phyloP scores from a whole-genome alignment of 2,888 invertebrate species.

The Watsonalla binaria region DNA sequence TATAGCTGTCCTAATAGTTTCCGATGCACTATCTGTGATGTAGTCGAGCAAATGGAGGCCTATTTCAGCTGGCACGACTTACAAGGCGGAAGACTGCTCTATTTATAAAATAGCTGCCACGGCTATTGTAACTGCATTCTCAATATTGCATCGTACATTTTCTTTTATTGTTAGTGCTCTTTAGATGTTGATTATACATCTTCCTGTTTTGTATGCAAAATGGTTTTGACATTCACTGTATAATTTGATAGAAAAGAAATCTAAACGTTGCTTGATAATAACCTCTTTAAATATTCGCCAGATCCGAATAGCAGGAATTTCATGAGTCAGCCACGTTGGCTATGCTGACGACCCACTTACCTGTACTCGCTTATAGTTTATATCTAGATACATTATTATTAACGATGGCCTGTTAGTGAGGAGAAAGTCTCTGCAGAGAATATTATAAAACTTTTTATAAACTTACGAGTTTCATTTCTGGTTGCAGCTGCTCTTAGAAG shows the following conservation, averaged over 20 bases:
- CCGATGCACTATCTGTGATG: background rate
- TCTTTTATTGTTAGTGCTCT: background rate
- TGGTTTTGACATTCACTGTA: no score
- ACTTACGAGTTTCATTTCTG: background rate
- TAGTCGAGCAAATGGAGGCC: background rate
- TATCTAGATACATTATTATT: conserved; percentile 18
- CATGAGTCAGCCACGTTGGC: conserved; percentile 20
- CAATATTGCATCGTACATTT: background rate
- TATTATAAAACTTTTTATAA: conserved; percentile 2
- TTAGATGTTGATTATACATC: no score
- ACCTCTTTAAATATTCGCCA: conserved; percentile 16
- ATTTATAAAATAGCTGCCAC: background rate
- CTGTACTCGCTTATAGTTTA: conserved; percentile 20
- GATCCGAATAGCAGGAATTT: conserved; percentile 16
- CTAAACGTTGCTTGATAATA: no score
- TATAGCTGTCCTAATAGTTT: background rate
- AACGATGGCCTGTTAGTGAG: conserved; percentile 16
- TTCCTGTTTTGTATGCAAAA: no score
- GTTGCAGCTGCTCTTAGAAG: background rate
- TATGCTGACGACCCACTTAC: conserved; percentile 20
- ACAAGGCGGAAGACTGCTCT: background rate
- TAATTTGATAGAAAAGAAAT: no score
- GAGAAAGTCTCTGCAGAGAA: conserved; percentile 10
- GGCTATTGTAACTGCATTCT: background rate
- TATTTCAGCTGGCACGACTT: background rate